Evolutionary conservation across 2,888 invertebrate species (phyloP).

Genomic region (Netelia melanura): DNA sequence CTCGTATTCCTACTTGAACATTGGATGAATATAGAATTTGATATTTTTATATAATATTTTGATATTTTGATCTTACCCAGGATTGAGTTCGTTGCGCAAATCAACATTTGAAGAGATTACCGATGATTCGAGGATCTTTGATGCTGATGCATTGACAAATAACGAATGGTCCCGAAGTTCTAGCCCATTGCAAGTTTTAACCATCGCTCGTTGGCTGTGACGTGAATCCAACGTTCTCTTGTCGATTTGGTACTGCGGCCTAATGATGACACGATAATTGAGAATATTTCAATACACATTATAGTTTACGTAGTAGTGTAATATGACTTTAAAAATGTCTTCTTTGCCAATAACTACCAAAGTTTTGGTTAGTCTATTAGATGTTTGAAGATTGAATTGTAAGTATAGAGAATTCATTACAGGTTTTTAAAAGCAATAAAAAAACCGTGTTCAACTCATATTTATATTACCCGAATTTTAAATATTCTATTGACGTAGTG

Average conservation of each 20-base stretch:
- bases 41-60: too few species aligned
- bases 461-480: too few species aligned
- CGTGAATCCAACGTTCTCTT: constrained; percentile 79
- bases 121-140: constrained; percentile 84
- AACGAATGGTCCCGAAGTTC: constrained; percentile 88
- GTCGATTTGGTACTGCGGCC: constrained; percentile 87
- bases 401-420: too few species aligned
- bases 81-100: constrained; percentile 86
- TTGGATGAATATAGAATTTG: too few species aligned
- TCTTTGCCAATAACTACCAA: too few species aligned
- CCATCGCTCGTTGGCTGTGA: constrained; percentile 88
- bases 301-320: background rate
- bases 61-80: constrained; percentile 83
- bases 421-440: too few species aligned
- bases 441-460: too few species aligned
- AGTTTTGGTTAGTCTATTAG: too few species aligned
- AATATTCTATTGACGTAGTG: too few species aligned
- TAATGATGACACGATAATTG: constrained; percentile 52
- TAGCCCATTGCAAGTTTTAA: constrained; percentile 92
- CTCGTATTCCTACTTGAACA: too few species aligned
- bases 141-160: constrained; percentile 84
- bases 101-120: constrained; percentile 86
- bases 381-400: too few species aligned
- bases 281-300: background rate
- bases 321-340: too few species aligned